phyloP scores from a whole-genome alignment of 2,113 vertebrate genomes.

The Thamnophis sirtalis region DNA sequence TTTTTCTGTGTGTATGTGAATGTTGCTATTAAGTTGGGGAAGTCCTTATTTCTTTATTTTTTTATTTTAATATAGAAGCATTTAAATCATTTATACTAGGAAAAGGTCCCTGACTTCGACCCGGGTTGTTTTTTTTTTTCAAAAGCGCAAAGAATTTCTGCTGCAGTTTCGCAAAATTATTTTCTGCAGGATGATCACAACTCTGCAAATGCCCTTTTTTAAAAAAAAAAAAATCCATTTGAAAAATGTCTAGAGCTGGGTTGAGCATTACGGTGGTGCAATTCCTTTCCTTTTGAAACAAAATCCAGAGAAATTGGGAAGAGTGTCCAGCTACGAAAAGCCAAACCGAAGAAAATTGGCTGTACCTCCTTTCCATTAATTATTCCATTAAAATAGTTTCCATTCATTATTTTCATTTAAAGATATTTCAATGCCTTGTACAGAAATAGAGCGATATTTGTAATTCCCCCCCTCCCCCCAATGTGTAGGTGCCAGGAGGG shows the following conservation, averaged over 20 bases:
- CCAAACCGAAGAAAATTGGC: background rate
- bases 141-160: background rate
- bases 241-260: background rate
- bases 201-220: background rate
- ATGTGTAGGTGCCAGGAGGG: background rate
- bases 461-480: background rate
- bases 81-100: background rate
- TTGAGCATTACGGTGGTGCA: rapidly evolving
- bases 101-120: background rate
- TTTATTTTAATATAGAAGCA: background rate
- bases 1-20: rapidly evolving
- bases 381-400: background rate
- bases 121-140: background rate
- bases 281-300: background rate
- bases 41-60: background rate
- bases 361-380: background rate
- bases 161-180: background rate
- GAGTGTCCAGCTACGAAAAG: background rate
- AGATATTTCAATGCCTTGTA: background rate
- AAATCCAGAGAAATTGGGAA: background rate
- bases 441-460: background rate
- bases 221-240: background rate
- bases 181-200: background rate
- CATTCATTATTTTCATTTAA: background rate
- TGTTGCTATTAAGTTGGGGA: background rate